Evolutionary conservation across 2,797 vertebrate species (phyloP), one percentile per base, ranked within the genome.

Genomic region (Champsocephalus gunnari): DNA sequence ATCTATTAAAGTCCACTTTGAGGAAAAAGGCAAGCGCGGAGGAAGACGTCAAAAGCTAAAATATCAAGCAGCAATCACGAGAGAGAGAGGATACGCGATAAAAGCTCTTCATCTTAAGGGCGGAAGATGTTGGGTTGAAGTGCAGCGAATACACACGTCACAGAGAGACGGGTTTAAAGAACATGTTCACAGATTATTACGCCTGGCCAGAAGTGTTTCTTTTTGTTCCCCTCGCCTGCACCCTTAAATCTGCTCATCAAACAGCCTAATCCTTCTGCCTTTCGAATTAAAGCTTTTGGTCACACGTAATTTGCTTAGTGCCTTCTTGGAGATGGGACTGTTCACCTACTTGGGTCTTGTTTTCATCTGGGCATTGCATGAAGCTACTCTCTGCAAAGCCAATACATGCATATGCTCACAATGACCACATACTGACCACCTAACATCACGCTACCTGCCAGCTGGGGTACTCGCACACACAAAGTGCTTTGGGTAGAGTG

Each of bases 241-340:
- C 92, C 89, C 91, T 89, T 92, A 93, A 94, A 95, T 94, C 95
- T 95, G 91, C 92, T 94, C 94, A 95, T 95, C 94, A 95, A 94
- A 93, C 91, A 86, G 82, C 80, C 80, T 95, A 95, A 95, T 94
- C 94, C 93, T 84, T 87, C 88, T 91, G 91, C 92, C 86, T 91
- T 89, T 83, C 44, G 79, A 93, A 95, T 95, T 95, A 93, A 93
- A 94, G 92, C 92, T 93, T 94, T 90, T 90, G 90, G 93, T 94
- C 93, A 94, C 90, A 87, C 93, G 92, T 96, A 94, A 95, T 95
- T 95, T 94, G 88, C 93, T 95, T 95, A 95, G 90, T 89, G 91
- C 90, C 90, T 94, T 92, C 86, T 93, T 88, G 79, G 88, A 93
- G 91, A 94, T 90, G 90, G 87, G 74, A 88, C 86, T 87, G 82